Conservation (phyloP, 2,888 invertebrate species). For the Lobophora halterata region DNA sequence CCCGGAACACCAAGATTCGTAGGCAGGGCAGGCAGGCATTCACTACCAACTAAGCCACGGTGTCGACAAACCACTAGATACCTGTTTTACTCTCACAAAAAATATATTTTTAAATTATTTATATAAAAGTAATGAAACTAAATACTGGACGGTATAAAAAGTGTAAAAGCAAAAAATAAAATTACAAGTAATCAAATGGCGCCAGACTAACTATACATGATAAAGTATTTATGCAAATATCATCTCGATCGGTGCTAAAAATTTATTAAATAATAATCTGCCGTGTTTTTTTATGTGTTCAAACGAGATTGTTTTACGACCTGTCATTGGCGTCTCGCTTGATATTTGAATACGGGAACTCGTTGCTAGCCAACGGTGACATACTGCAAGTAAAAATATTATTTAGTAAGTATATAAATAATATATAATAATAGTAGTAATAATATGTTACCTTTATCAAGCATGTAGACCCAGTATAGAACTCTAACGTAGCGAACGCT, state of each 20-base stretch:
- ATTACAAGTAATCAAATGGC: conserved; percentile 34
- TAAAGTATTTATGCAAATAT: conserved; percentile 32
- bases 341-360: conserved; percentile 12
- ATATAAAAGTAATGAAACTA: no score
- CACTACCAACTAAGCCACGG: no score
- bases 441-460: no score
- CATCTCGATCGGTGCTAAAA: conserved; percentile 23
- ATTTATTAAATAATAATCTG: conserved; percentile 27
- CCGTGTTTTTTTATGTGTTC: conserved; percentile 21
- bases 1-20: no score
- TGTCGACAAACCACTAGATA: no score
- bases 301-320: conserved; percentile 27
- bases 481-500: no score
- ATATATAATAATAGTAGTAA: no score
- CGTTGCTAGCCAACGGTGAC: conserved; percentile 9
- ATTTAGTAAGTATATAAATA: background rate
- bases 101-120: no score
- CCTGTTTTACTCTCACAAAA: no score
- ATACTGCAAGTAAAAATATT: conserved; percentile 8
- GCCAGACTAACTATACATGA: conserved; percentile 38
- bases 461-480: no score
- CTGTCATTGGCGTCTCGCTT: conserved; percentile 17
- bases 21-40: no score
- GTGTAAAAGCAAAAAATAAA: conserved; percentile 4
- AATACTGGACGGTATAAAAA: no score